Conservation (phyloP, 2,797 vertebrate species). For the Pelodytes ibericus region DNA sequence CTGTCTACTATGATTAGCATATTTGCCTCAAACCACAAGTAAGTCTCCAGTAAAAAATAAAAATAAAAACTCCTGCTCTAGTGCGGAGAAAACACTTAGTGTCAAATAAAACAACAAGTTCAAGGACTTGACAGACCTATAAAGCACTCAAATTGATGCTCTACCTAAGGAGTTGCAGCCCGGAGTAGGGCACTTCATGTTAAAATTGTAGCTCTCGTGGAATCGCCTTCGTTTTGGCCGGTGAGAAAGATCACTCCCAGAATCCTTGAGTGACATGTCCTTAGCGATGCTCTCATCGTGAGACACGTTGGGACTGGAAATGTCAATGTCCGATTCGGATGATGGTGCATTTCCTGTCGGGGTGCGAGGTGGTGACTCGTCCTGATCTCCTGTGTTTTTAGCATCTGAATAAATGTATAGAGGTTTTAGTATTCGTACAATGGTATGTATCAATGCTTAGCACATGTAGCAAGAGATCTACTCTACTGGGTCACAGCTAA, state of each 20-base stretch:
- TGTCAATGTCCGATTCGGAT: constrained; percentile 98
- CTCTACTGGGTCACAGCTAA: constrained; percentile 49
- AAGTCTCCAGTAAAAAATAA: too few relatives aligned
- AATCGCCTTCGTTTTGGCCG: constrained; percentile 95
- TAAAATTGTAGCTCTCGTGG: constrained; percentile 99
- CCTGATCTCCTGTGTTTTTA: constrained; percentile 88
- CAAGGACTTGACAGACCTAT: too few relatives aligned
- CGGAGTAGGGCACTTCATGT: constrained; percentile 97
- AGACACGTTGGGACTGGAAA: constrained; percentile 95
- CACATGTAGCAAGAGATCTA: constrained; percentile 38
- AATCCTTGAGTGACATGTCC: constrained; percentile 91
- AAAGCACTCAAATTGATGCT: too few relatives aligned
- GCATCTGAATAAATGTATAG: constrained; percentile 73
- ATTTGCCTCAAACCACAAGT: too few relatives aligned
- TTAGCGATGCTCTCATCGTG: constrained; percentile 94
- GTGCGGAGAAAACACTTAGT: too few relatives aligned
- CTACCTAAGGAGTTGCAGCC: constrained; percentile 97
- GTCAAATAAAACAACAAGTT: too few relatives aligned
- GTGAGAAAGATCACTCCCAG: constrained; percentile 93
- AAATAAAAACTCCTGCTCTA: too few relatives aligned
- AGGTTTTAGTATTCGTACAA: neutral
- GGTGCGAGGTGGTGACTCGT: constrained; percentile 95
- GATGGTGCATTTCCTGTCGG: constrained; percentile 97
- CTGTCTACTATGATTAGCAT: too few relatives aligned
- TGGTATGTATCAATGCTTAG: neutral